Conservation (phyloP, 2,113 vertebrate genomes). For the Paedocypris sp. region DNA sequence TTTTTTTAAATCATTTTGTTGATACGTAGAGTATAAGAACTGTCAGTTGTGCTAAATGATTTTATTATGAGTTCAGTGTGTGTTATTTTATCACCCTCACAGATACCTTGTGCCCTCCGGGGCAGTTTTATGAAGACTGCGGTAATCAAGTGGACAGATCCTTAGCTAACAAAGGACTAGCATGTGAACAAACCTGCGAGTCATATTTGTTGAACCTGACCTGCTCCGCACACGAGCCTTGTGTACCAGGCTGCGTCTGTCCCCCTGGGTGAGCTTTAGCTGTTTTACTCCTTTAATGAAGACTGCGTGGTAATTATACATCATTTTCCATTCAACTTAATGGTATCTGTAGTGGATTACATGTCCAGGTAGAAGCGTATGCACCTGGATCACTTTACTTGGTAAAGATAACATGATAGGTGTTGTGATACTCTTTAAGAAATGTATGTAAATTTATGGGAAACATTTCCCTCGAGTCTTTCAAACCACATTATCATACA, state of each 20-base stretch:
- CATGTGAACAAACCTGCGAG: slow-evolving; percentile 79
- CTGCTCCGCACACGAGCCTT: slow-evolving; percentile 68
- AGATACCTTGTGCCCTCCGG: slow-evolving; percentile 68
- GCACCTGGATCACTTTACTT: background rate
- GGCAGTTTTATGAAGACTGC: slow-evolving; percentile 82
- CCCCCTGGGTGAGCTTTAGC: slow-evolving; percentile 69
- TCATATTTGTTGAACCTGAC: slow-evolving; percentile 85
- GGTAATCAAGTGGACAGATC: slow-evolving; percentile 48
- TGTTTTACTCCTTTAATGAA: background rate
- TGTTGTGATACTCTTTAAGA: no score
- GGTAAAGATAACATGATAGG: no score
- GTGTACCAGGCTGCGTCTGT: slow-evolving; percentile 80
- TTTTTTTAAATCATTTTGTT: background rate
- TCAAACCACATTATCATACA: no score
- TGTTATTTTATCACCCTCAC: background rate
- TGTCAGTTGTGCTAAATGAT: no score
- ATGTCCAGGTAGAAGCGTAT: background rate
- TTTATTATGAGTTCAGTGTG: background rate
- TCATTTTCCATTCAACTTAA: background rate
- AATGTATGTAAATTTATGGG: no score
- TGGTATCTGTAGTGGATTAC: background rate
- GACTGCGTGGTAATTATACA: no score
- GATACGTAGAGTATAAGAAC: no score
- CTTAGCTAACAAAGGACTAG: slow-evolving; percentile 55
- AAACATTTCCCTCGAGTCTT: no score